Conservation (phyloP, 2,113 vertebrate species). For the Piliocolobus tephrosceles region DNA sequence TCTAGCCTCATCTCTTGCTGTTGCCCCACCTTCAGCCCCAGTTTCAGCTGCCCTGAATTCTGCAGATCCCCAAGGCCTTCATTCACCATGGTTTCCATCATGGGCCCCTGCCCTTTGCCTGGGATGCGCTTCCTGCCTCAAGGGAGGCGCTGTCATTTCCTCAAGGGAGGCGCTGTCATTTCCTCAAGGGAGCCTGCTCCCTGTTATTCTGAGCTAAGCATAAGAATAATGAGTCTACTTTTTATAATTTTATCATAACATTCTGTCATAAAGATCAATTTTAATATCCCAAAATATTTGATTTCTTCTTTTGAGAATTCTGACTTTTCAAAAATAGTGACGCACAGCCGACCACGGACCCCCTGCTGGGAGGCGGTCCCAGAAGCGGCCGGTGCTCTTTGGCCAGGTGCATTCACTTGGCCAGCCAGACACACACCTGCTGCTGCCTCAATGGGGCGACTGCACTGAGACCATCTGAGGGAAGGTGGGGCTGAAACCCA, state of each 20-base stretch:
- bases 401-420: rapidly evolving
- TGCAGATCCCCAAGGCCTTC: neutral
- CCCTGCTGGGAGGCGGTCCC: rapidly evolving
- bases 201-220: neutral
- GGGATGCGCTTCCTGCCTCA: neutral
- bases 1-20: neutral
- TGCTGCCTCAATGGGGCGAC: neutral
- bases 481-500: neutral
- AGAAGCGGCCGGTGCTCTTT: rapidly evolving
- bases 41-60: neutral
- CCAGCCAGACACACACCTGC: rapidly evolving
- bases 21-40: neutral
- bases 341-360: no score
- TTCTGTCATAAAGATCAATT: neutral
- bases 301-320: neutral
- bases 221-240: neutral
- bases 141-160: neutral
- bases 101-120: neutral
- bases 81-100: rapidly evolving
- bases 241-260: neutral
- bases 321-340: neutral
- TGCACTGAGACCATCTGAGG: no score
- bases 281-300: neutral
- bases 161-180: neutral
- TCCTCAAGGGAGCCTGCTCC: neutral